Percentiles rank a stretch among this genome's conserved stretches.
Evolutionary conservation across 2,113 vertebrate species (phyloP).

Genomic region (Cariama cristata): DNA sequence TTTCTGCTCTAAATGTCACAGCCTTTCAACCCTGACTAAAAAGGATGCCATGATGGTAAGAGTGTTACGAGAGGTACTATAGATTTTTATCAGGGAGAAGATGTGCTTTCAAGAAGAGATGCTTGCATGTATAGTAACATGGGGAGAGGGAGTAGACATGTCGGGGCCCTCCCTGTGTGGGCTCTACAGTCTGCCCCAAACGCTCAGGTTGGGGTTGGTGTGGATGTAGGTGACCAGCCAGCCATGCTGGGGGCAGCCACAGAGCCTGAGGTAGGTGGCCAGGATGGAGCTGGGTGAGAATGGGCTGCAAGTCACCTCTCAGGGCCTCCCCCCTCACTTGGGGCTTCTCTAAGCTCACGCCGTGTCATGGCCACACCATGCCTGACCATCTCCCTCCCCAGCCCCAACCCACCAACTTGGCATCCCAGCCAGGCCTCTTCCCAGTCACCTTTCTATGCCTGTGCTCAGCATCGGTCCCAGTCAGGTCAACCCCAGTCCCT

Average conservation of each 20-base stretch:
- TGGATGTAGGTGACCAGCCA: neutral
- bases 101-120: neutral
- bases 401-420: neutral
- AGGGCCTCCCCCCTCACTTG: fast-evolving
- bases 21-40: neutral
- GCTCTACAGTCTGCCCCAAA: neutral
- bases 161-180: neutral
- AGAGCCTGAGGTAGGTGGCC: neutral
- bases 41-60: neutral
- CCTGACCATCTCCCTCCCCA: neutral
- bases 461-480: neutral
- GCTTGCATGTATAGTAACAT: neutral
- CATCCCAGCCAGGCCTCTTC: neutral
- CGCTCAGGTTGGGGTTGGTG: fast-evolving
- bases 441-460: neutral
- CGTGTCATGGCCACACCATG: fast-evolving
- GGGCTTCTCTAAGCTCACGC: neutral
- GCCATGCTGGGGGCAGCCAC: neutral
- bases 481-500: neutral
- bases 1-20: neutral
- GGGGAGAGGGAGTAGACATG: neutral
- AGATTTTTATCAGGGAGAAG: neutral
- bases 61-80: neutral
- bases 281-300: neutral
- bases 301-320: fast-evolving